Percentiles rank a stretch among this genome's conserved stretches.
Evolutionary conservation across 2,113 vertebrate species (phyloP).

Genomic region (Onychostruthus taczanowskii): DNA sequence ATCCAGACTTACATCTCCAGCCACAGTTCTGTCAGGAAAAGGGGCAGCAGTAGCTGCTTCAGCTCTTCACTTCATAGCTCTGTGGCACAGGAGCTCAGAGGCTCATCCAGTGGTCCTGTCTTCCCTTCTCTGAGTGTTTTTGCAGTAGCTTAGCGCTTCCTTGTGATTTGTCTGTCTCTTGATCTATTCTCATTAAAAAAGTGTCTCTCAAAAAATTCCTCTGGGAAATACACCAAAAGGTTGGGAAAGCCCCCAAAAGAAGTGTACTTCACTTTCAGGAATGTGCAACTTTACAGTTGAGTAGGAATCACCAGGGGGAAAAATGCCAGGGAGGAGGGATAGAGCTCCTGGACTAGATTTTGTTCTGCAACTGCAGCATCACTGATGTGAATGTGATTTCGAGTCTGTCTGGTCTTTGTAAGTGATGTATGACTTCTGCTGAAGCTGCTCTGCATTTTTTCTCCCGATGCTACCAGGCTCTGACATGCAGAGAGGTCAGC

Average conservation of each 20-base stretch:
- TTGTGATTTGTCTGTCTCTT: background rate
- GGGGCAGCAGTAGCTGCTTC: rapidly evolving
- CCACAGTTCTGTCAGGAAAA: background rate
- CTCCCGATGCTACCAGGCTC: background rate
- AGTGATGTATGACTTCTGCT: background rate
- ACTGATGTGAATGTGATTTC: background rate
- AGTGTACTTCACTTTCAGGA: background rate
- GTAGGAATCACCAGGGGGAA: background rate
- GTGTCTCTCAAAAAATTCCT: background rate
- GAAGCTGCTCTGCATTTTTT: background rate
- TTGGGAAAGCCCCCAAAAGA: background rate
- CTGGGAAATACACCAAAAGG: background rate
- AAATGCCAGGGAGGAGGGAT: background rate
- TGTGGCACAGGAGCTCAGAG: background rate
- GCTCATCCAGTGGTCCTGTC: background rate
- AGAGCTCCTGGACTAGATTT: background rate
- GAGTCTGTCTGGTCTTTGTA: background rate
- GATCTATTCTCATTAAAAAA: background rate
- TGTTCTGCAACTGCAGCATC: background rate
- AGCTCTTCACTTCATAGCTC: background rate
- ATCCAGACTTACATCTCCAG: rapidly evolving
- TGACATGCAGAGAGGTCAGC: background rate
- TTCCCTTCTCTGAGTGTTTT: background rate
- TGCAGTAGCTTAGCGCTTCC: background rate
- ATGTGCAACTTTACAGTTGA: background rate